These are phyloP conservation scores for Drosophila nikananu DNA, from an alignment of 1,140 invertebrate species.

Conservation along the genomic window DNA sequence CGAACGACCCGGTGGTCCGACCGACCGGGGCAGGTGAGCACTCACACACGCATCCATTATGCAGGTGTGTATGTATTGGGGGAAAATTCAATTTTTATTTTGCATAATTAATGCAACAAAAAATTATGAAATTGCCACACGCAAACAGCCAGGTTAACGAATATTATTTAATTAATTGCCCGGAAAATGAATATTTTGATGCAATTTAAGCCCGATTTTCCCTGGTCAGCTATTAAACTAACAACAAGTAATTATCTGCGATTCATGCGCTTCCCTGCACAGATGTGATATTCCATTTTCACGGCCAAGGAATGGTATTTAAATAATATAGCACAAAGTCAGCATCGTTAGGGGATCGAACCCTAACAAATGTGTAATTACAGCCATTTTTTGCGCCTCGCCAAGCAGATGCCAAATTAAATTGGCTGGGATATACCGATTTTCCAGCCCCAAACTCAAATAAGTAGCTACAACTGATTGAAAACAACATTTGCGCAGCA, in stretches of 20 bases:
- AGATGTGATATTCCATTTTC: conserved; percentile 12
- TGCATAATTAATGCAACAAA: conserved; percentile 72
- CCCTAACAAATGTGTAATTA: conserved; percentile 56
- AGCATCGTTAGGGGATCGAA: conserved; percentile 1
- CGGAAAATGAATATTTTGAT: conserved; percentile 47
- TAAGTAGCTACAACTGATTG: conserved; percentile 50
- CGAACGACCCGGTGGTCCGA: not conserved
- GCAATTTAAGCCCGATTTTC: conserved; percentile 35
- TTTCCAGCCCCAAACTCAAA: conserved; percentile 14
- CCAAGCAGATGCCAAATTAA: conserved; percentile 39
- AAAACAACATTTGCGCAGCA: conserved; percentile 48
- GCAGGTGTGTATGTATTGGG: conserved; percentile 18
- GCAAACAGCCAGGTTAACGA: conserved; percentile 51
- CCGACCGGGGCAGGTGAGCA: conserved; percentile 20
- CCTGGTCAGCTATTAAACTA: conserved; percentile 65
- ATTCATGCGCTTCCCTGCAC: conserved; percentile 56
- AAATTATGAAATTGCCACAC: conserved; percentile 53
- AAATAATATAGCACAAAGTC: not conserved
- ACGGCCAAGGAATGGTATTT: conserved; percentile 7
- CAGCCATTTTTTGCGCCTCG: conserved; percentile 53
- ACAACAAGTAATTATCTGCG: conserved; percentile 55
- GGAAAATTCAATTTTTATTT: conserved; percentile 76
- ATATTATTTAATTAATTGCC: conserved; percentile 75
- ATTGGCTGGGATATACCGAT: conserved; percentile 24
- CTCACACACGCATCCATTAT: conserved; percentile 14